A percentile compares a stretch with the other conserved stretches of the same genome.
These are phyloP conservation scores for Idaea straminata DNA, from an alignment of 2,888 invertebrate species.

Conservation along the genomic window DNA sequence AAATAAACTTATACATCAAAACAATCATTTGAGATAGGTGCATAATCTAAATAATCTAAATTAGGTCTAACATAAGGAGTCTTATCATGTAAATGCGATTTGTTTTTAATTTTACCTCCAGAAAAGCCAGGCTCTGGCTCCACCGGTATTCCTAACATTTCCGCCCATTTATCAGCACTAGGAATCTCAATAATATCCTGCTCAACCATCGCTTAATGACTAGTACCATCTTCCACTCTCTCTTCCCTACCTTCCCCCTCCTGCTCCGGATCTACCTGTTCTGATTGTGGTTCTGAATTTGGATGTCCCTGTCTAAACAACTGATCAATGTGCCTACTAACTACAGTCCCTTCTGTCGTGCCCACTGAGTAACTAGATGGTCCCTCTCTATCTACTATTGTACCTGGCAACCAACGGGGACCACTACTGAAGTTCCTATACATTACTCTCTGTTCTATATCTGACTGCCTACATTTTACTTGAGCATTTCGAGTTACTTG, in stretches of 20 bases:
- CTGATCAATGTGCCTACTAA: not conserved
- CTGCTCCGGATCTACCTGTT: not conserved
- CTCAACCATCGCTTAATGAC: not conserved
- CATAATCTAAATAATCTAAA: not conserved
- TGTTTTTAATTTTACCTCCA: not conserved
- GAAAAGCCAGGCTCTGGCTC: not conserved
- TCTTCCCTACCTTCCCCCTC: not conserved
- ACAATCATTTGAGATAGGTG: not conserved
- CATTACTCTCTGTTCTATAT: conserved; percentile 3
- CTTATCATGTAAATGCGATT: not conserved
- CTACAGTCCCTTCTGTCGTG: not conserved
- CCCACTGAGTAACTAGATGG: not conserved
- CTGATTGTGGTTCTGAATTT: not conserved
- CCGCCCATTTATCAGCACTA: not conserved
- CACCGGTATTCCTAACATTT: not conserved
- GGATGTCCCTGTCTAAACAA: not conserved
- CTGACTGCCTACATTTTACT: not conserved
- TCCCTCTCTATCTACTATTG: not conserved
- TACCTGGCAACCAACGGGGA: conserved; percentile 1
- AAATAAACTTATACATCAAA: not conserved
- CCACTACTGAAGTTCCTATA: conserved; percentile 4
- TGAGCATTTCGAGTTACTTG: not conserved
- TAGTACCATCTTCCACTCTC: not conserved
- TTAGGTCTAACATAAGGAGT: not conserved
- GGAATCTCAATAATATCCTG: not conserved